Base-by-base conservation (phyloP, 2,113 vertebrate genomes). In the Rhabdornis inornatus region DNA sequence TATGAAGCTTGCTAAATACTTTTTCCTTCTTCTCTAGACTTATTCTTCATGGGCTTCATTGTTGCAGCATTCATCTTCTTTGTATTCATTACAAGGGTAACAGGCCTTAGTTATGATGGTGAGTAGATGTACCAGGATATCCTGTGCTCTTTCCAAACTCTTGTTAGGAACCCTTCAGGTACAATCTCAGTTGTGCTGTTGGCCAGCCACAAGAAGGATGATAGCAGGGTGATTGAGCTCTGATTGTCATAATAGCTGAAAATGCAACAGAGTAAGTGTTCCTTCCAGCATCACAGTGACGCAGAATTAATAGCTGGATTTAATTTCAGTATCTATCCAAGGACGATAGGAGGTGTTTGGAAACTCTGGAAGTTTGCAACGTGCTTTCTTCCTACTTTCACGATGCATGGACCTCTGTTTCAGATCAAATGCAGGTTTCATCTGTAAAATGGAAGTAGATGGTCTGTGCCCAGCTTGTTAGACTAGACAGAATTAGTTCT, bases 1-100 rank as follows among this genome's bases (percentile, higher is more conserved):
- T 72, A 22, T 63, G 39, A 65, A 49, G 19, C 23, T 39, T 69
- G 16, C 33, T 71, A 40, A 77, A 65, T 61, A 11, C 6, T 42
- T 61, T 52, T 44, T 83, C 50, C 20, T 75, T 90, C 55, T 78
- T 57, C 64, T 44, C 69, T 95, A 99, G 99, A 98, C 95, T 96
- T 99, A 71, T 98, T 99, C 93, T 99, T 98, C 92, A 98, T 99
- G 97, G 99, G 99, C 25, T 99, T 99, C 87, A 97, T 98, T 88
- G 98, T 99, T 2, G 8, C 93, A 8, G 98, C 98, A 4, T 98
- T 99, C 69, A 94, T 99, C 96, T 99, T 98, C 97, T 99, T 99
- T 21, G 93, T 99, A 39, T 89, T 98, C 60, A 97, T 99, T 95
- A 98, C 98, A 1, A 97, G 97, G 68, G 97, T 98, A 55, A 98